Percentiles rank a stretch among this genome's conserved stretches.
phyloP scores from a whole-genome alignment of 2,888 invertebrate species.

The Cotesia congregata region DNA sequence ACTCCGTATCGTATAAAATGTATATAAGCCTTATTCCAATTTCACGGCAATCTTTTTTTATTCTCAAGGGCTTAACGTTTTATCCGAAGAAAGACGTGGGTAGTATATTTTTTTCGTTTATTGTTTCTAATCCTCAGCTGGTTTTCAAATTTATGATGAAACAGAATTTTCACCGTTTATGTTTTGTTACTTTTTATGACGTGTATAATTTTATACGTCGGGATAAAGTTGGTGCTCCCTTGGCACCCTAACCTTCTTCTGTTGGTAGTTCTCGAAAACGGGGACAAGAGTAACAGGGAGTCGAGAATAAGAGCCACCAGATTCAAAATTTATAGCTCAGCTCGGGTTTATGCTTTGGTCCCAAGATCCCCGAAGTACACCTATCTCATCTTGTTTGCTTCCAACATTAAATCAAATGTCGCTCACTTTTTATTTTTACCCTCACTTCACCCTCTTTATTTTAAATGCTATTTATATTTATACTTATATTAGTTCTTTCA shows the following conservation, averaged over 20 bases:
- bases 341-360: constrained; percentile 41
- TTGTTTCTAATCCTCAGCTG: neutral
- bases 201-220: constrained; percentile 27
- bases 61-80: neutral
- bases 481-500: too few relatives aligned
- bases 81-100: neutral
- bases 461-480: neutral
- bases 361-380: constrained; percentile 35
- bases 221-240: too few relatives aligned
- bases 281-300: constrained; percentile 13
- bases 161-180: constrained; percentile 3
- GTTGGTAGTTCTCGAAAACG: constrained; percentile 23
- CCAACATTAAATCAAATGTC: constrained; percentile 39
- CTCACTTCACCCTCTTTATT: constrained; percentile 12
- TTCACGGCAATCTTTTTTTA: constrained; percentile 44
- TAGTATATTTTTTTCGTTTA: neutral
- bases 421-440: neutral
- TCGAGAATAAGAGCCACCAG: constrained; percentile 38
- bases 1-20: constrained; percentile 34
- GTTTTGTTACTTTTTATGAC: neutral
- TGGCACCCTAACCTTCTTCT: too few relatives aligned
- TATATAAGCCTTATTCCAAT: constrained; percentile 46
- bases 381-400: constrained; percentile 37
- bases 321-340: constrained; percentile 49
- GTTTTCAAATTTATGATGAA: too few relatives aligned